These are phyloP conservation scores for Lasioglossum figueresi DNA, from an alignment of 2,888 invertebrate species.

Conservation along the genomic window DNA sequence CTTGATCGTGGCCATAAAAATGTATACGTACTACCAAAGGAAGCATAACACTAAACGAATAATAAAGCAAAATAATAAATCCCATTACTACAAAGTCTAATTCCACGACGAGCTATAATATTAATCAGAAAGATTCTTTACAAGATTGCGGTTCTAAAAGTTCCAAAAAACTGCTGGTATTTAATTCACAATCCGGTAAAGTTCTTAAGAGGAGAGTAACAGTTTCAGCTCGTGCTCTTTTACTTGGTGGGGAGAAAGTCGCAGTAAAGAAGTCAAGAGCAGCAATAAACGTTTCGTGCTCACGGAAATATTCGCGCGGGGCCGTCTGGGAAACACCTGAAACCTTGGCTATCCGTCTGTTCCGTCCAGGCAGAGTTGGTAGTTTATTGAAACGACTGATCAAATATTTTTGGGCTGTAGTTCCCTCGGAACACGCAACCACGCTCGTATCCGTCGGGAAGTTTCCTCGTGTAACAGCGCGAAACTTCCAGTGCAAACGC, in stretches of 20 bases:
- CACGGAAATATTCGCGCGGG: background rate
- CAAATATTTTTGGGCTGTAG: background rate
- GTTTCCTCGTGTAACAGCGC: background rate
- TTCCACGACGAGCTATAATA: background rate
- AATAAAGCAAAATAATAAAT: too few species aligned
- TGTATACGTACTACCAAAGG: too few species aligned
- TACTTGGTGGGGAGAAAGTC: background rate
- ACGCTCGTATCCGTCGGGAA: background rate
- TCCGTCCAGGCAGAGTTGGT: background rate
- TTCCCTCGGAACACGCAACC: background rate
- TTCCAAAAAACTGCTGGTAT: background rate
- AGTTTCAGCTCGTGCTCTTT: background rate
- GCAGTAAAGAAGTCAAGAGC: background rate
- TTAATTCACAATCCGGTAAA: background rate
- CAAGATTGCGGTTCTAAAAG: background rate
- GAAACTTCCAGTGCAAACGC: background rate
- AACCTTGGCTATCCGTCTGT: background rate
- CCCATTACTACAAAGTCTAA: too few species aligned
- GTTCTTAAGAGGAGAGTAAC: background rate
- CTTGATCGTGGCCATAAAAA: too few species aligned
- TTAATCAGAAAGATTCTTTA: background rate
- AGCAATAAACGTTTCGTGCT: background rate
- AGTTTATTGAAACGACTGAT: background rate
- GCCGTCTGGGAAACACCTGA: background rate
- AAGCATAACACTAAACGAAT: too few species aligned